Evolutionary conservation across 2,113 vertebrate genomes (phyloP), one percentile per base, ranked within the genome.

Genomic region (Ramphastos sulfuratus): DNA sequence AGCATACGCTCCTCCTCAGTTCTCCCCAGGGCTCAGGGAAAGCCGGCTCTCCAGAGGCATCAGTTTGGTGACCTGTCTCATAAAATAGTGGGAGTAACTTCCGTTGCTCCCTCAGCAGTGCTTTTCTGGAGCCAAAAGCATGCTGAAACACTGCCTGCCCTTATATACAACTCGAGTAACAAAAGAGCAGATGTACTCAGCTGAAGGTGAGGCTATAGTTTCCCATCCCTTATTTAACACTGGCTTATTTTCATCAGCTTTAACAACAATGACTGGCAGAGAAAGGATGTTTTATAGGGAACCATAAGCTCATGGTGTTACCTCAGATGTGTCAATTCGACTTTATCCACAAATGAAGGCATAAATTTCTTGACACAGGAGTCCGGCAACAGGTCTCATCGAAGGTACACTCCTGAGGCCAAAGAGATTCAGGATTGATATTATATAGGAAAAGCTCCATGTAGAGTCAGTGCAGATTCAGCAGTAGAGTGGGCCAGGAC

Each of bases 41-140:
- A 67, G 48, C 13, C 24, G 0, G 70, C 44, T 75, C 90, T 84
- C 86, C 92, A 84, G 90, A 73, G 88, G 76, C 80, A 84, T 83
- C 93, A 85, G 37, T 18, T 83, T 92, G 92, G 7, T 89, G 96
- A 96, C 95, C 93, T 74, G 92, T 10, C 95, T 82, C 60, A 88
- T 92, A 64, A 90, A 85, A 48, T 2, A 95, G 88, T 61, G 92
- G 86, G 69, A 95, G 90, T 72, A 84, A 83, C 93, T 93, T 95
- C 96, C 73, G 4, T 1, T 84, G 92, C 70, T 90, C 66, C 90
- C 83, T 79, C 90, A 71, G 90, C 88, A 75, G 70, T 39, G 88
- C 55, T 82, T 61, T 44, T 10, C 50, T 7, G n/a, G 88, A 94
- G 63, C 65, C 83, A 84, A 61, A 70, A 92, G 73, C 80, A 50